A percentile compares a stretch with the other conserved stretches of the same genome.
Conservation (phyloP, 1,140 invertebrate species). For the Asbolus verrucosus region DNA sequence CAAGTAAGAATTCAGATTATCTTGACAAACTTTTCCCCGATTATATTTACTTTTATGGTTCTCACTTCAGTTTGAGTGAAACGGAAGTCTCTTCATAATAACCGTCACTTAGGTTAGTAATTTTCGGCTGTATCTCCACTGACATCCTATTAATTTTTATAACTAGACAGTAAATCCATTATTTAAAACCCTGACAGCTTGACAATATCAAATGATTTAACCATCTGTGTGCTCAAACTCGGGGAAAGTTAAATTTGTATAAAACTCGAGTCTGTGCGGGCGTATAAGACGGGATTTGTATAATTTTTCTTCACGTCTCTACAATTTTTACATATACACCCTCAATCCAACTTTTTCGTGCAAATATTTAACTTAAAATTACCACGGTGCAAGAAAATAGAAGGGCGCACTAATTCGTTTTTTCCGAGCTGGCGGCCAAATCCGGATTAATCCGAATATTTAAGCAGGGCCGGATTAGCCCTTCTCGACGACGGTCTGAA, state of each 20-base stretch:
- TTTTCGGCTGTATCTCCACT: conserved; percentile 29
- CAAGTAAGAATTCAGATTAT: no score
- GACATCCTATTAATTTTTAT: conserved; percentile 35
- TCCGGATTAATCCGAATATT: not conserved
- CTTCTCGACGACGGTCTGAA: no score
- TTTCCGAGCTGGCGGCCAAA: not conserved
- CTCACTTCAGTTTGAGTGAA: no score
- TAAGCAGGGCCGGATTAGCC: not conserved
- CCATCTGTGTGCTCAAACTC: conserved; percentile 28
- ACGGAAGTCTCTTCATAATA: no score
- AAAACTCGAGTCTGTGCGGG: no score
- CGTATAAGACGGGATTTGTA: not conserved
- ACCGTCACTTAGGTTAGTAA: conserved; percentile 24
- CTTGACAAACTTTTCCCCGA: no score
- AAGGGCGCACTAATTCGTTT: conserved; percentile 9
- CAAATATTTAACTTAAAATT: conserved; percentile 18
- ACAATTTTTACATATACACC: no score
- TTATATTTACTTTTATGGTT: no score
- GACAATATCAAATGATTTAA: conserved; percentile 36
- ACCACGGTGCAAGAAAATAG: no score
- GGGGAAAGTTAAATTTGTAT: not conserved
- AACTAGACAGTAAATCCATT: conserved; percentile 36
- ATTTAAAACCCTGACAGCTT: conserved; percentile 18
- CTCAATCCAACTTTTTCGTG: no score
- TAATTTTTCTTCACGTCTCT: conserved; percentile 4